These are phyloP conservation scores for Calidris pygmaea DNA, from an alignment of 2,113 vertebrate species.

Conservation along the genomic window DNA sequence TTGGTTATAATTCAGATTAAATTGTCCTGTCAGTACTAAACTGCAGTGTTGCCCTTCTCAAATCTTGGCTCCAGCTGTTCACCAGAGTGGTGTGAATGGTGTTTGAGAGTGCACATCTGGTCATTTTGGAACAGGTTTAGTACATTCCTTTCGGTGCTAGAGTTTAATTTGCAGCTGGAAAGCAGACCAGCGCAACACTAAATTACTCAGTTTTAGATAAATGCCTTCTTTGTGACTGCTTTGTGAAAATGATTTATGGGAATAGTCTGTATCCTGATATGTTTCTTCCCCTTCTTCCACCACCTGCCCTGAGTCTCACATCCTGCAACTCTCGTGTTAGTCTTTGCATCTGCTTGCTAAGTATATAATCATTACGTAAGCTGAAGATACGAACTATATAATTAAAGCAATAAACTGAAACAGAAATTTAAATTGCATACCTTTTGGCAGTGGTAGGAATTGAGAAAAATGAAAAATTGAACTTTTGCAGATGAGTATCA, in stretches of 20 bases:
- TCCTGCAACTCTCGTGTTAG: background rate
- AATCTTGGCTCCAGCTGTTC: conserved; percentile 6
- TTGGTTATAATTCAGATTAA: background rate
- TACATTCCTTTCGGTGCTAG: conserved; percentile 69
- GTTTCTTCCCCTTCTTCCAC: background rate
- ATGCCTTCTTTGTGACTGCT: conserved; percentile 47
- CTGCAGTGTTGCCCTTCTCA: background rate
- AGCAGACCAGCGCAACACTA: conserved; percentile 18
- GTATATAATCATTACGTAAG: background rate
- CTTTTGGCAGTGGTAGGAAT: background rate
- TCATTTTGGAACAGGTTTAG: conserved; percentile 69
- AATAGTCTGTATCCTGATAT: background rate
- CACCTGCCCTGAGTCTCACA: background rate
- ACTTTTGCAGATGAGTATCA: background rate
- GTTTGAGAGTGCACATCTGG: conserved; percentile 71
- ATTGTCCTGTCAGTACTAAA: background rate
- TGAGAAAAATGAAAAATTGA: background rate
- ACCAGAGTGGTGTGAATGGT: conserved; percentile 21
- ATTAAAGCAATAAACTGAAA: conserved; percentile 5
- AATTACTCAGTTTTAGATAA: conserved; percentile 42
- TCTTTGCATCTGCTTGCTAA: background rate
- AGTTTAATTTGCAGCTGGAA: conserved; percentile 69
- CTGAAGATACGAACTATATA: background rate
- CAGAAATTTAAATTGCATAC: background rate
- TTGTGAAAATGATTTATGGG: conserved; percentile 50